A percentile compares a stretch with the other conserved stretches of the same genome.
Conservation (phyloP, 2,888 invertebrate genomes). For the Trisateles emortualis region DNA sequence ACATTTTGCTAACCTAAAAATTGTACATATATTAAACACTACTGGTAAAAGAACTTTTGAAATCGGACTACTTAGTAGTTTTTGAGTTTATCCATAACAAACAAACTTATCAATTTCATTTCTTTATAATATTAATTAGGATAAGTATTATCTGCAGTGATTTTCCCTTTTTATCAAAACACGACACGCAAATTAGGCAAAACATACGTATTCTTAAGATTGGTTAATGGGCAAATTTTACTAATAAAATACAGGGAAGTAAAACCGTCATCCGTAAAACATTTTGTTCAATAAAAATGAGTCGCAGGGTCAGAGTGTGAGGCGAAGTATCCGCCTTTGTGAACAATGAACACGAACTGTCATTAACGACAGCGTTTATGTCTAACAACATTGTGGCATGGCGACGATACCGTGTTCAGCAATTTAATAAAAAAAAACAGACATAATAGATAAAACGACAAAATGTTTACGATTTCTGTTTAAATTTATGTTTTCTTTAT, state of each 20-base stretch:
- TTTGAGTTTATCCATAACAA: too few relatives aligned
- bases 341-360: conserved; percentile 20
- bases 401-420: background rate
- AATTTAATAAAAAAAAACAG: background rate
- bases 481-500: too few relatives aligned
- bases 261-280: conserved; percentile 31
- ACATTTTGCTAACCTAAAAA: too few relatives aligned
- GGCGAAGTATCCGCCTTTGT: conserved; percentile 6
- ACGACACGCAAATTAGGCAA: background rate
- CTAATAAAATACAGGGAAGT: conserved; percentile 24
- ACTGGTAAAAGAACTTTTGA: too few relatives aligned
- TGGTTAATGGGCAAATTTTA: conserved; percentile 39
- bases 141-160: too few relatives aligned
- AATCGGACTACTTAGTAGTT: too few relatives aligned
- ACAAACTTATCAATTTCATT: too few relatives aligned
- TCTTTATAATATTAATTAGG: too few relatives aligned
- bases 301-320: conserved; percentile 10
- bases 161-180: conserved; percentile 5
- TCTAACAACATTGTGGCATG: conserved; percentile 2
- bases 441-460: too few relatives aligned
- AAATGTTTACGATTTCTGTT: too few relatives aligned
- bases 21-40: too few relatives aligned
- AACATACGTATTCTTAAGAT: conserved; percentile 13
- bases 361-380: conserved; percentile 23
- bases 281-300: conserved; percentile 38